A percentile compares a stretch with the other conserved stretches of the same genome.
Conservation (phyloP, 64 coral and sea anemone species). For the Pachyseris speciosa region DNA sequence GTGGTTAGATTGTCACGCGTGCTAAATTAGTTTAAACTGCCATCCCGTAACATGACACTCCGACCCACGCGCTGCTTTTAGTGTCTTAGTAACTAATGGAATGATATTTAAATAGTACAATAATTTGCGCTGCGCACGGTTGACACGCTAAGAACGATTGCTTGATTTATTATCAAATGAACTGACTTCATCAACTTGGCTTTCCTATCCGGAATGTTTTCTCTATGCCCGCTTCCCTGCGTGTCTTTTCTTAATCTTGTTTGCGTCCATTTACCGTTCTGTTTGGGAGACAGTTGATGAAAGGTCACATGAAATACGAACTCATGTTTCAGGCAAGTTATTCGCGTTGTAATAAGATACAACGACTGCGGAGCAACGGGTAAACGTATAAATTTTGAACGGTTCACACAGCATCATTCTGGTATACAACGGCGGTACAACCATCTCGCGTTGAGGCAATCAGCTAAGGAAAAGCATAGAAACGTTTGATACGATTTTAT, state of each 20-base stretch:
- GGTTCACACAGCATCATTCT: neutral
- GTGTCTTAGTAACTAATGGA: neutral
- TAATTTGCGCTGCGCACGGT: neutral
- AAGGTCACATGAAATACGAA: slow-evolving; percentile 20
- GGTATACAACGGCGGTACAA: no score
- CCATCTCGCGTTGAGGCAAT: no score
- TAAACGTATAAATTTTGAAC: neutral
- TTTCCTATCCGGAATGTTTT: neutral
- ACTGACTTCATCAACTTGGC: no score
- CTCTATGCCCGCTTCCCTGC: no score
- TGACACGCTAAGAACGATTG: neutral
- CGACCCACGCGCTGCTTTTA: neutral
- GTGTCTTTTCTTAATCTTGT: neutral
- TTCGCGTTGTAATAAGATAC: neutral
- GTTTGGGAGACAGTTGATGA: neutral
- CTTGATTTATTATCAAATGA: no score
- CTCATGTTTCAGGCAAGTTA: neutral
- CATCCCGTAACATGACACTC: no score
- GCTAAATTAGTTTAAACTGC: no score
- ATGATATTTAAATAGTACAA: neutral
- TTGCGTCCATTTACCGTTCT: neutral
- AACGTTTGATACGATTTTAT: no score
- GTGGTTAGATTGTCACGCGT: no score
- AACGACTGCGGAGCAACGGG: neutral
- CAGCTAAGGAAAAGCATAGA: no score